Conservation (phyloP, 2,797 vertebrate genomes). For the Furcifer pardalis region DNA sequence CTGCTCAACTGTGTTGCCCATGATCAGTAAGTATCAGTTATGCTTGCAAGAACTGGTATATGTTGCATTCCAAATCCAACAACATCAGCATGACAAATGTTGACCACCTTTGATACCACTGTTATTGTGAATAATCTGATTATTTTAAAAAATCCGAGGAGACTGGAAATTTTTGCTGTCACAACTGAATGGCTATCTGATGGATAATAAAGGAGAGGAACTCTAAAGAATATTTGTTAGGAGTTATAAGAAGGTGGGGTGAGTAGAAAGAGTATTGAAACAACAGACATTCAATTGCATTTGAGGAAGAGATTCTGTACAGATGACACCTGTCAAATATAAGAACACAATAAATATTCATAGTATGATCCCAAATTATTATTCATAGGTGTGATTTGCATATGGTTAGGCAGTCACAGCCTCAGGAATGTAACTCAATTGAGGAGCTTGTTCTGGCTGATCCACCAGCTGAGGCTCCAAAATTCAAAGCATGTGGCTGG, state of each 20-base stretch:
- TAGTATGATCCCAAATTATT: constrained; percentile 34
- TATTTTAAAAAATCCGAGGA: neutral
- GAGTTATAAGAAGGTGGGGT: neutral
- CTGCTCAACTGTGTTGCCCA: neutral
- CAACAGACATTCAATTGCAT: neutral
- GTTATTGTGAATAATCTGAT: neutral
- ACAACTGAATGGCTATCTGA: neutral
- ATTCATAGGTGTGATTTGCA: constrained; percentile 44
- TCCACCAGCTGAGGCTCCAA: neutral
- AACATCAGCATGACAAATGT: neutral
- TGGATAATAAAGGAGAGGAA: neutral
- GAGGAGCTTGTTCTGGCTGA: neutral
- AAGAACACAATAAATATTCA: neutral
- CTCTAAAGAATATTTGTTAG: neutral
- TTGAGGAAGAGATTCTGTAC: neutral
- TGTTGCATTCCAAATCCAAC: no score
- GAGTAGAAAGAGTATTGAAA: neutral
- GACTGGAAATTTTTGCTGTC: neutral
- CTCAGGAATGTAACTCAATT: neutral
- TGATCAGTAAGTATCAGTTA: neutral
- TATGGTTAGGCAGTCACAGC: constrained; percentile 11
- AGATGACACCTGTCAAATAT: constrained; percentile 4
- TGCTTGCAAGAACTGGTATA: no score
- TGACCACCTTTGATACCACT: neutral
- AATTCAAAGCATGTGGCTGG: neutral